Base-by-base conservation (phyloP, 2,888 invertebrate genomes). In the Dinocampus coccinellae region DNA sequence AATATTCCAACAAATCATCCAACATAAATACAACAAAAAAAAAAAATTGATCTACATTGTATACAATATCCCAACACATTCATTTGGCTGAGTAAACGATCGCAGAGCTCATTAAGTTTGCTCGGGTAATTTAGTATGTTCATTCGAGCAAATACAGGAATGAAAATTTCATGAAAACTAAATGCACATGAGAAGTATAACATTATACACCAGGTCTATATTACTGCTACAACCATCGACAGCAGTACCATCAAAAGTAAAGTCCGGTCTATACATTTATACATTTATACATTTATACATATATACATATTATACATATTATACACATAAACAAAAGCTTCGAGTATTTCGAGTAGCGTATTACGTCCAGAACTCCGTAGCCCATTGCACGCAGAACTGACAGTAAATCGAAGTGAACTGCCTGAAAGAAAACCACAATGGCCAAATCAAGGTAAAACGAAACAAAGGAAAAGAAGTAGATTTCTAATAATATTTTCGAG, bases 71-170 rank as follows among this genome's bases (percentile, higher is more conserved):
- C 33, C 9, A 47, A 33, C 63, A 55, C 58, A 69, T 70, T 58
- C 34, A 53, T 70, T 66, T 22, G 68, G 53, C 62, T 66, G 63
- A 64, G 57, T 39, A 69, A 75, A 69, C 70, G 76, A 79, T 69
- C 69, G 73, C 47, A 39, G 69, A 72, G 75, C 77, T 80, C 76
- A 77, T 79, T 79, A 81, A 81, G 73, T 73, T 74, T 72, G 73
- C 73, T 76, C 73, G 66, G 75, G 69, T 73, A 78, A 77, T 80
- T 80, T 66, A 71, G 67, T 42, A 47, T 55, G 63, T 39, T 42
- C 22, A 53, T 20, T 36, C 42, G 36, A 29, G 24, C 58, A 60
- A 22, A 10, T 34, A 34, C 20, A 39, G 33, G 53, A 70, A 73
- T 70, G 68, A 73, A 70, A 73, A 70, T 73, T 73, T 73, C 63